Percentiles rank a stretch among this genome's conserved stretches.
phyloP scores from a whole-genome alignment of 1,140 invertebrate species.

The Lineus longissimus region DNA sequence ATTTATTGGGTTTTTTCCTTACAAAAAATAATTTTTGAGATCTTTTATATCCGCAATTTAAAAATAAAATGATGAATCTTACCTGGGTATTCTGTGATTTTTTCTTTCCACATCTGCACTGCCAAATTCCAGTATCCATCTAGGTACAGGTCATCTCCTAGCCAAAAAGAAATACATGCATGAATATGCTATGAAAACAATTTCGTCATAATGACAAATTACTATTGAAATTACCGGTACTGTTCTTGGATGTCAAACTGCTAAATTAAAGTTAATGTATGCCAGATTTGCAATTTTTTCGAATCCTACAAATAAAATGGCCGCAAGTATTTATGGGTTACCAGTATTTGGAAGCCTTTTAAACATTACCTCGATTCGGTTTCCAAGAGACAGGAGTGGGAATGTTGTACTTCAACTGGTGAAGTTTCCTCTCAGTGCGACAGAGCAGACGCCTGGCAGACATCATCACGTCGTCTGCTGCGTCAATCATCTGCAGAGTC shows the following conservation, averaged over 20 bases:
- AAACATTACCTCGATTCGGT: neutral
- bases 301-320: too few relatives aligned
- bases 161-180: neutral
- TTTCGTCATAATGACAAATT: neutral
- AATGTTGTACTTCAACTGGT: neutral
- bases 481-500: too few relatives aligned
- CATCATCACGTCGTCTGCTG: too few relatives aligned
- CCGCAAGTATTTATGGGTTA: too few relatives aligned
- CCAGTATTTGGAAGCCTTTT: too few relatives aligned
- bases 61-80: slow-evolving; percentile 6
- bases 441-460: neutral
- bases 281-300: too few relatives aligned
- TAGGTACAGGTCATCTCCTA: slow-evolving; percentile 43
- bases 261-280: too few relatives aligned
- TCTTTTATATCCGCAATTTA: too few relatives aligned
- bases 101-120: slow-evolving; percentile 42
- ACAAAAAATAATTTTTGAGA: too few relatives aligned
- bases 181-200: neutral
- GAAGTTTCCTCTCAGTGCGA: neutral
- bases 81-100: slow-evolving; percentile 35
- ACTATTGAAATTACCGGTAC: neutral
- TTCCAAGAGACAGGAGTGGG: neutral
- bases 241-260: too few relatives aligned
- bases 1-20: too few relatives aligned
- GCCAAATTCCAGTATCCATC: slow-evolving; percentile 42